Conservation (phyloP, 2,888 invertebrate genomes). For the Conops quadrifasciatus region DNA sequence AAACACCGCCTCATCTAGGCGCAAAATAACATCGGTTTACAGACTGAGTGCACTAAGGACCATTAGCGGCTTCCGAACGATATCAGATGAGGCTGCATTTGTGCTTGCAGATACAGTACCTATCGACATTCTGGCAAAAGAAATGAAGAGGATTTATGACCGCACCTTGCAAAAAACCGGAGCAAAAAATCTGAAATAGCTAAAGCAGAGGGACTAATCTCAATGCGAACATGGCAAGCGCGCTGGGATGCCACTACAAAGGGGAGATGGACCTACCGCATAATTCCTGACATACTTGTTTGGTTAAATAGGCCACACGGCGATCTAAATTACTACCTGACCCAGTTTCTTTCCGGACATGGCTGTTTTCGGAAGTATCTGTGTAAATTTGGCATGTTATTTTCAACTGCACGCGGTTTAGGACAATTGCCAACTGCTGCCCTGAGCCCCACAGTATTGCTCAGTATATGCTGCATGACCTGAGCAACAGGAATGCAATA, state of each 20-base stretch:
- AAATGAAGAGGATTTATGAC: constrained; percentile 3
- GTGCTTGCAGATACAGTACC: constrained; percentile 21
- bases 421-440: no score
- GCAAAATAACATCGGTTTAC: neutral
- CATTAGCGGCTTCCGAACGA: constrained; percentile 16
- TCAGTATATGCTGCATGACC: no score
- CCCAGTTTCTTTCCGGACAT: constrained; percentile 11
- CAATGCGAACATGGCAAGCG: neutral
- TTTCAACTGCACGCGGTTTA: no score
- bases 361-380: constrained; percentile 9
- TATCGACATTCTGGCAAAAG: constrained; percentile 7
- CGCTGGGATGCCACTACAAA: neutral
- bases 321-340: neutral
- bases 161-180: neutral
- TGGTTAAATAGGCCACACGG: neutral
- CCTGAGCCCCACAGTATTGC: no score
- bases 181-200: neutral
- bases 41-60: neutral
- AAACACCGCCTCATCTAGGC: neutral
- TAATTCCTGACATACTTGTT: neutral
- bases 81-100: constrained; percentile 8
- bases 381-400: neutral
- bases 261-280: neutral
- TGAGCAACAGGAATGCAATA: no score
- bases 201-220: neutral